Conservation (phyloP, 2,797 vertebrate species). For the Erpetoichthys calabaricus region DNA sequence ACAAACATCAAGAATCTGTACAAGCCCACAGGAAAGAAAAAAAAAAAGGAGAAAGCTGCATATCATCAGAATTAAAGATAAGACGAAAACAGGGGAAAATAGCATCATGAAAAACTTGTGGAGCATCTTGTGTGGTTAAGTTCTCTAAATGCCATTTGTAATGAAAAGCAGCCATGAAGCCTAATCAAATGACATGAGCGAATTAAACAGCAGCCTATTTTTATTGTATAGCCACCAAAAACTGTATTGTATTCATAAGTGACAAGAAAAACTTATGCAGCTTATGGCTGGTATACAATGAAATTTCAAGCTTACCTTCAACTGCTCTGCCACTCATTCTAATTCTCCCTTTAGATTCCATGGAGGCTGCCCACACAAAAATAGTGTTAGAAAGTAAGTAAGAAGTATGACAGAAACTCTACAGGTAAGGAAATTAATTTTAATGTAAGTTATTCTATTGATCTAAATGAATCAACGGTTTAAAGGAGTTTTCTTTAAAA, state of each 20-base stretch:
- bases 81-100: conserved; percentile 56
- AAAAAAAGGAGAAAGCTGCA: conserved; percentile 56
- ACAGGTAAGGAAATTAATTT: too few species aligned
- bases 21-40: conserved; percentile 61
- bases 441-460: too few species aligned
- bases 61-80: conserved; percentile 67
- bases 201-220: conserved; percentile 13
- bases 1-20: conserved; percentile 89
- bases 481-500: too few species aligned
- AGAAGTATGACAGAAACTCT: too few species aligned
- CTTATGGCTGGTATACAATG: conserved; percentile 2
- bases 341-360: neutral
- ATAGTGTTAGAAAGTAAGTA: too few species aligned
- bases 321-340: conserved; percentile 3
- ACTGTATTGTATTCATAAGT: conserved; percentile 4
- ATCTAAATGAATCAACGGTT: too few species aligned
- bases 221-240: conserved; percentile 2
- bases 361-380: too few species aligned
- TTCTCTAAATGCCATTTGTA: conserved; percentile 61
- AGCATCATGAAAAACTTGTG: conserved; percentile 49
- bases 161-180: conserved; percentile 52
- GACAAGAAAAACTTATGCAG: conserved; percentile 3
- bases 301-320: conserved; percentile 4
- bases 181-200: conserved; percentile 45
- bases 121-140: conserved; percentile 50